Evolutionary conservation across 2,113 vertebrate genomes (phyloP), one percentile per base, ranked within the genome.

Genomic region (Menidia beryllina): DNA sequence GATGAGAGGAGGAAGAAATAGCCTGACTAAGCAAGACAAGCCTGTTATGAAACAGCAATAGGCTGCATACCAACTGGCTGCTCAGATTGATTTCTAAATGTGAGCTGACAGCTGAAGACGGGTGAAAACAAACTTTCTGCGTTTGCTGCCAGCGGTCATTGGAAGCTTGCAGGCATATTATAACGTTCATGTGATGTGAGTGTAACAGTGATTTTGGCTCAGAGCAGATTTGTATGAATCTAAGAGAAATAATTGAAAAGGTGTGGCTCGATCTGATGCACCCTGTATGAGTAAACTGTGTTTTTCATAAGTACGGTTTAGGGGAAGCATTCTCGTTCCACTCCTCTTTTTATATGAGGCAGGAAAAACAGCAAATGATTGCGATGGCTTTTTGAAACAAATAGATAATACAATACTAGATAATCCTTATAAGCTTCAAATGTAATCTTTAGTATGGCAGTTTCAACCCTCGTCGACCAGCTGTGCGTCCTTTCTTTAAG

Each of bases 121-220:
- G 88, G 69, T 79, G 82, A 84, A 86, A 88, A 87, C 86, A 90
- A 91, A 86, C 85, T 88, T 89, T 89, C 86, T 89, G 85, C 69
- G 89, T 88, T 77, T 23, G 68, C 79, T 89, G 88, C 83, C 88
- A 89, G 82, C 79, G 62, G 45, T 85, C 69, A 60, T 81, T 76
- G 77, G 77, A 55, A 64, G 59, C 88, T 84, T 0, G 63, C 71
- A 75, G 82, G 74, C 85, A 54, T 75, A 79, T 82, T 84, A 78
- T 82, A 72, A 76, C 69, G 61, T 75, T 75, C 77, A 72, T 74
- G 75, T 82, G 78, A 86, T 69, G 77, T 56, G 38, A 69, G 51
- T 70, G 61, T 45, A 84, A 82, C 54, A 71, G 41, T 38, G 19
- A 58, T 67, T 59, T 36, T 15, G 38, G 52, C 67, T 73, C 75